A percentile compares a stretch with the other conserved stretches of the same genome.
phyloP scores from a whole-genome alignment of 2,888 invertebrate species.

The Noctua janthe region DNA sequence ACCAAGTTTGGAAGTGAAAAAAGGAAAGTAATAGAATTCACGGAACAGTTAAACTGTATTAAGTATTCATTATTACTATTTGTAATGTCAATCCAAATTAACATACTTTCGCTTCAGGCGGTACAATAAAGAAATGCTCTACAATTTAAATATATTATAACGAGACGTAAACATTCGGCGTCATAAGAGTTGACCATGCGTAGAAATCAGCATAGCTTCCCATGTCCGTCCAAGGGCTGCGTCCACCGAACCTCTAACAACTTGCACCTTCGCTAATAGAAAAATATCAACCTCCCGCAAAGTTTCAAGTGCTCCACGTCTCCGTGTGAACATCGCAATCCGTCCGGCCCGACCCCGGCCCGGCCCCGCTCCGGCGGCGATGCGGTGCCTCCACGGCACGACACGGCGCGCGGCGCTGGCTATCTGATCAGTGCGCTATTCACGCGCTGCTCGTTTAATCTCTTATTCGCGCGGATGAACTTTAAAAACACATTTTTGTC shows the following conservation, averaged over 20 bases:
- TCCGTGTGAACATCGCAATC: conserved; percentile 28
- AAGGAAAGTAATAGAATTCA: neutral
- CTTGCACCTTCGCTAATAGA: conserved; percentile 18
- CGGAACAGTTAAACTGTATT: too few relatives aligned
- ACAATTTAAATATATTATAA: neutral
- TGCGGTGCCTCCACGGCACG: neutral
- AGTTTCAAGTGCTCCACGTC: neutral
- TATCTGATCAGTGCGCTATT: conserved; percentile 53
- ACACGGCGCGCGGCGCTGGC: conserved; percentile 10
- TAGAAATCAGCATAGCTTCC: neutral
- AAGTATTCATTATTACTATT: neutral
- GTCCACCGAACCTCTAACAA: neutral
- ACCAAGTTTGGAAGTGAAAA: neutral
- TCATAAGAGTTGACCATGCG: neutral
- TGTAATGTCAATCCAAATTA: neutral
- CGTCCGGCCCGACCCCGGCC: neutral
- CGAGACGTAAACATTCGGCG: neutral
- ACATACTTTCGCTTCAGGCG: neutral
- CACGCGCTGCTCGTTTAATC: conserved; percentile 66
- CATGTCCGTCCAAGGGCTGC: neutral
- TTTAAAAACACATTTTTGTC: conserved; percentile 67
- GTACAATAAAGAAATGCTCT: neutral
- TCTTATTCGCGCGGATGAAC: conserved; percentile 66
- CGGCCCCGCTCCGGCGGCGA: neutral
- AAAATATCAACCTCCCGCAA: conserved; percentile 13